phyloP scores from a whole-genome alignment of 2,113 vertebrate species.

The Emydura subglobosa region DNA sequence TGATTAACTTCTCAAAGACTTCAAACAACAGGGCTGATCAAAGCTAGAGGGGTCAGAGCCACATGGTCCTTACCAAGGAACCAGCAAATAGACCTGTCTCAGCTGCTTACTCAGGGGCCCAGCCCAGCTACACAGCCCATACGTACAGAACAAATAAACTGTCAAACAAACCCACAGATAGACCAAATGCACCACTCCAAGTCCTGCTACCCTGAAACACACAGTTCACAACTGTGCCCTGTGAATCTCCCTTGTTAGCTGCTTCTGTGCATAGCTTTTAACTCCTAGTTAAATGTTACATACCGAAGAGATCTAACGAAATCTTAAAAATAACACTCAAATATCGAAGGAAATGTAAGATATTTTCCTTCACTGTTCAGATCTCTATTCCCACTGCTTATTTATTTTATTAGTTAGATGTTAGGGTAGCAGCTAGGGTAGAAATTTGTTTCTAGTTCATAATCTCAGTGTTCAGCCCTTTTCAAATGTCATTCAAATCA shows the following conservation, averaged over 20 bases:
- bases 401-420: not conserved
- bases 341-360: not conserved
- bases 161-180: not conserved
- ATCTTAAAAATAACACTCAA: not conserved
- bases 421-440: not conserved
- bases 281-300: not conserved
- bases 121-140: not conserved
- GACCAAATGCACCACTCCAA: not conserved
- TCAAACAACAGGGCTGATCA: not conserved
- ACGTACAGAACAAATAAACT: not conserved
- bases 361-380: not conserved
- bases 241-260: not conserved
- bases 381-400: not conserved
- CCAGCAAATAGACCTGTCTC: not conserved
- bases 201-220: not conserved
- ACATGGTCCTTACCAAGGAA: not conserved
- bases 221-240: not conserved
- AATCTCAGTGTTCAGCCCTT: not conserved
- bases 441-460: not conserved
- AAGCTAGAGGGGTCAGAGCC: not conserved
- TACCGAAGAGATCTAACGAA: not conserved
- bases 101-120: not conserved
- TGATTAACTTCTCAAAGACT: not conserved
- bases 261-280: too few species aligned
- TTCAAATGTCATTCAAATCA: not conserved